Evolutionary conservation across 2,888 invertebrate genomes (phyloP).

Genomic region (Synergus gifuensis): DNA sequence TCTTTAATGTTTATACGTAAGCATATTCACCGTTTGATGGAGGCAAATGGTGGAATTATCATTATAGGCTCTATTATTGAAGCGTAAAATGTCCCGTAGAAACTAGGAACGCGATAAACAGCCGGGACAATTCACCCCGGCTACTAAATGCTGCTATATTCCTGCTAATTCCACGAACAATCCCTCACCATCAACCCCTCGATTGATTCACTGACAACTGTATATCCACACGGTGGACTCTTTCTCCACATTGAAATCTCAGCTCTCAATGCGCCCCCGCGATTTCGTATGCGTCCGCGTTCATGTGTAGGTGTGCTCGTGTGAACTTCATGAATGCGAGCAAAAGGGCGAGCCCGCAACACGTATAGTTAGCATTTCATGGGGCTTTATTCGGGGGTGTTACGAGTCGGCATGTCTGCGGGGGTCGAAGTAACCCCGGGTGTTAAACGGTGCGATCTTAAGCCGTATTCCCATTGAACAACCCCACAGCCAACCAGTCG

Average conservation of each 20-base stretch:
- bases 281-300: slow-evolving; percentile 46
- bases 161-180: slow-evolving; percentile 63
- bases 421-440: slow-evolving; percentile 62
- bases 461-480: slow-evolving; percentile 64
- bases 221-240: slow-evolving; percentile 35
- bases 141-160: slow-evolving; percentile 65
- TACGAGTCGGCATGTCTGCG: slow-evolving; percentile 59
- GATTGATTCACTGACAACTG: slow-evolving; percentile 38
- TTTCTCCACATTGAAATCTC: slow-evolving; percentile 50
- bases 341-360: slow-evolving; percentile 61
- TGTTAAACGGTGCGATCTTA: slow-evolving; percentile 71
- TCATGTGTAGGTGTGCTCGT: slow-evolving; percentile 46
- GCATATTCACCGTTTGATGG: background rate
- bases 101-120: slow-evolving; percentile 24
- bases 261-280: slow-evolving; percentile 44
- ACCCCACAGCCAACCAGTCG: slow-evolving; percentile 45
- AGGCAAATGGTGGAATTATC: slow-evolving; percentile 10
- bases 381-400: slow-evolving; percentile 71
- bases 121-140: slow-evolving; percentile 29
- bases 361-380: slow-evolving; percentile 70
- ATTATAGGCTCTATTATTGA: slow-evolving; percentile 12
- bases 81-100: slow-evolving; percentile 27
- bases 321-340: slow-evolving; percentile 43
- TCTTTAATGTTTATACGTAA: too few species aligned
- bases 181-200: slow-evolving; percentile 50